Conservation (phyloP, 2,888 invertebrate genomes). For the Argyra leucocephala region DNA sequence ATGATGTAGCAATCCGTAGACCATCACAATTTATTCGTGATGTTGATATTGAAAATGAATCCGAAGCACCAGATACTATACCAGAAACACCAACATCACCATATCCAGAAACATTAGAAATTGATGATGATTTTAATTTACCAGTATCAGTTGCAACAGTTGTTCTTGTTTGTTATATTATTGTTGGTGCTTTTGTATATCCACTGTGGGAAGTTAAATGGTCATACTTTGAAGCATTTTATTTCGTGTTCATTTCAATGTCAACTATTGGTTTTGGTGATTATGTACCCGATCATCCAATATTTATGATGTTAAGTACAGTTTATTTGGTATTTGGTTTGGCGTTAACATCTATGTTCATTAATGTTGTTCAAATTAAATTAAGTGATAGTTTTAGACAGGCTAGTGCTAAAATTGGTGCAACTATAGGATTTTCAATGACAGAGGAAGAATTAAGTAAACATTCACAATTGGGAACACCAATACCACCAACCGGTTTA, state of each 20-base stretch:
- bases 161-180: conserved; percentile 75
- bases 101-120: conserved; percentile 63
- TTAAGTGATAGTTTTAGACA: conserved; percentile 71
- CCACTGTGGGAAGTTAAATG: conserved; percentile 64
- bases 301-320: conserved; percentile 82
- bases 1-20: conserved; percentile 66
- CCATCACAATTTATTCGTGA: conserved; percentile 52
- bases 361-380: conserved; percentile 86
- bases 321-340: conserved; percentile 89
- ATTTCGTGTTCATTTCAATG: conserved; percentile 94
- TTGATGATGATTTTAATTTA: conserved; percentile 89
- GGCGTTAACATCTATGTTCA: conserved; percentile 92
- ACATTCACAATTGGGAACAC: conserved; percentile 22
- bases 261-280: conserved; percentile 97
- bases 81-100: conserved; percentile 64
- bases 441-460: conserved; percentile 55
- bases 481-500: conserved; percentile 34
- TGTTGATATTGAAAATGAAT: conserved; percentile 46
- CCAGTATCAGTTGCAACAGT: conserved; percentile 82
- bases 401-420: conserved; percentile 75
- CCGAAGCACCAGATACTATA: conserved; percentile 31
- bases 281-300: conserved; percentile 77
- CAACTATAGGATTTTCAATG: conserved; percentile 69
- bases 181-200: conserved; percentile 75
- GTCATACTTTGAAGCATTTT: conserved; percentile 89